Evolutionary conservation across 2,888 invertebrate genomes (phyloP), one percentile per base, ranked within the genome.

Genomic region (Eilema sororculum): DNA sequence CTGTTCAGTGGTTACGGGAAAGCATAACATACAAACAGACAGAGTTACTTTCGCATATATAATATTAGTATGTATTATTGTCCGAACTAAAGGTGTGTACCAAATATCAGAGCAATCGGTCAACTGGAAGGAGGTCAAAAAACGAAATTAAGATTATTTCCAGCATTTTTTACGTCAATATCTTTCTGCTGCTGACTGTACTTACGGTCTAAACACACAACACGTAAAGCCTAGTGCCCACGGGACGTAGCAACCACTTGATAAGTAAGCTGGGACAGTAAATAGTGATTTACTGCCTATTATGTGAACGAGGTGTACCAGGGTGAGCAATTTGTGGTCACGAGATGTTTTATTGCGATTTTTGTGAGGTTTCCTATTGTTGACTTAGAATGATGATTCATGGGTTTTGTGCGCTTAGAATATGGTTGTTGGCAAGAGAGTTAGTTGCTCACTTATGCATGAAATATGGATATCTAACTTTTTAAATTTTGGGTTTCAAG

Each of bases 241-340:
- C 58, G 58, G 65, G 75, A 78, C 67, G 67, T 37, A 67, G 69
- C 73, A 76, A 79, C 82, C 69, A 78, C 78, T 78, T 80, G 83
- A 82, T 78, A 78, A 78, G 75, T 80, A 71, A 73, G 75, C 73
- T 73, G 68, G 75, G 80, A 82, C 74, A 75, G 77, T 80, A 83
- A 85, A 87, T 83, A 80, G 80, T 87, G 86, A 89, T 88, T 87
- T 88, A 88, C 79, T 71, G 76, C 78, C 86, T 76, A 76, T 78
- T 79, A 75, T 71, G 59, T 67, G 58, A 58, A 58, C 24, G 67
- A 61, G 76, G 80, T 78, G 78, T 70, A 37, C 83, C 71, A 71
- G 77, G 72, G 73, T 67, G 68, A 72, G 78, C 77, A 78, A 74
- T 77, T 78, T 79, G 78, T 71, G 78, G 79, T 75, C 69, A 74